These are phyloP conservation scores for Pyrochroa serraticornis DNA, from an alignment of 2,888 invertebrate genomes.

Conservation along the genomic window DNA sequence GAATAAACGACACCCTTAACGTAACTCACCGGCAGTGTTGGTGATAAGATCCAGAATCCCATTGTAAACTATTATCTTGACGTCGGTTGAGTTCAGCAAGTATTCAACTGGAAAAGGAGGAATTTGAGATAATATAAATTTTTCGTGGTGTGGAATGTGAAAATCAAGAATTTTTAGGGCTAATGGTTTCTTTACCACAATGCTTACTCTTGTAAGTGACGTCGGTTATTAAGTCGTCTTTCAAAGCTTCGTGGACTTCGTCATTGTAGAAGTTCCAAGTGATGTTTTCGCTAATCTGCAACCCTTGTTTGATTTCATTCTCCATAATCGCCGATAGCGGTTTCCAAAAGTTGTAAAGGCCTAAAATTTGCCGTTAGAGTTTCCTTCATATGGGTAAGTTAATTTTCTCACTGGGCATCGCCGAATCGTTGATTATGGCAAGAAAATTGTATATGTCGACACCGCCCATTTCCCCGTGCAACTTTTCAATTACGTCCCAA, in stretches of 20 bases:
- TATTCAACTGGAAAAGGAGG: conserved; percentile 64
- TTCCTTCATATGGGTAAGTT: not conserved
- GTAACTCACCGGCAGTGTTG: conserved; percentile 81
- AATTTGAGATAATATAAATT: too few species aligned
- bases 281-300: conserved; percentile 69
- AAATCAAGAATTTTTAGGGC: too few species aligned
- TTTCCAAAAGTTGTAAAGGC: not conserved
- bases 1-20: too few species aligned
- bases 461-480: conserved; percentile 6
- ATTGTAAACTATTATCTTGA: conserved; percentile 74
- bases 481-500: conserved; percentile 6
- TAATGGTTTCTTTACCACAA: too few species aligned
- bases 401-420: conserved; percentile 9
- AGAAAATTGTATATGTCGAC: conserved; percentile 18
- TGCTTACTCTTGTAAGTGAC: conserved; percentile 68
- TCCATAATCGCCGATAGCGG: conserved; percentile 70
- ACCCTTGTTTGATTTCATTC: conserved; percentile 67
- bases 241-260: conserved; percentile 65
- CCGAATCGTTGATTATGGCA: conserved; percentile 14
- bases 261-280: conserved; percentile 69
- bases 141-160: too few species aligned
- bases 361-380: not conserved
- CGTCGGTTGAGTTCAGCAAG: conserved; percentile 69
- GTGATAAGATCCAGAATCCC: conserved; percentile 87
- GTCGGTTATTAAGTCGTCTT: conserved; percentile 73